Evolutionary conservation across 2,113 vertebrate genomes (phyloP).

Genomic region (Geococcyx californianus): DNA sequence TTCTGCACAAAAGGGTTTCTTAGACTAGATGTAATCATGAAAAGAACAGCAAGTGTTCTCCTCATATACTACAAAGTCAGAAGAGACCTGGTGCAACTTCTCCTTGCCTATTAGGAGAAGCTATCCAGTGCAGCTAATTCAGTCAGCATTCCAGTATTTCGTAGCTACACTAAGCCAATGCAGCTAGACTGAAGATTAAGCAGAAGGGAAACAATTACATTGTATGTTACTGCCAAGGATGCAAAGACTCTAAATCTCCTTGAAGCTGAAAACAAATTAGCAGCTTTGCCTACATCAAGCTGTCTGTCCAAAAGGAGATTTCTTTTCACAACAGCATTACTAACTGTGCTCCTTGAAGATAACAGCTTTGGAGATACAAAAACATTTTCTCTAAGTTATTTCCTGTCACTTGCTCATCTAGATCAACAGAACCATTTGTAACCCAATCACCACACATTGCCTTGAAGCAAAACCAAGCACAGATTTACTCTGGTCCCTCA

Average conservation of each 20-base stretch:
- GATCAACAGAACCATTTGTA: not conserved
- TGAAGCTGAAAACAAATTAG: slow-evolving; percentile 77
- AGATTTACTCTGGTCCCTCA: not conserved
- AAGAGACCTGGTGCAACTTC: not conserved
- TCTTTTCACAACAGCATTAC: slow-evolving; percentile 38
- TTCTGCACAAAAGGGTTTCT: not conserved
- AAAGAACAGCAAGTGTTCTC: not conserved
- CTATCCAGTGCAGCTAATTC: slow-evolving; percentile 1
- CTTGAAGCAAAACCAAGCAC: not conserved
- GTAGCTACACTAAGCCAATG: not conserved
- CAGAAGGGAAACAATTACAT: slow-evolving; percentile 61
- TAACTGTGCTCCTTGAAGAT: slow-evolving; percentile 43
- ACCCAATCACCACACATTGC: not conserved
- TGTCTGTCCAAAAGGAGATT: slow-evolving; percentile 42
- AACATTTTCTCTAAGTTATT: slow-evolving; percentile 57
- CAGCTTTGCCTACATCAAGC: slow-evolving; percentile 65
- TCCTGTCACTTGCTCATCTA: slow-evolving; percentile 49
- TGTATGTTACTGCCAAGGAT: slow-evolving; percentile 44
- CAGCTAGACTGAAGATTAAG: slow-evolving; percentile 55
- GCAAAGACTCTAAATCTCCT: slow-evolving; percentile 68
- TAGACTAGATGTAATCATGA: not conserved
- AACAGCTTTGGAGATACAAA: slow-evolving; percentile 52
- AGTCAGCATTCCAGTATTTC: slow-evolving; percentile 24
- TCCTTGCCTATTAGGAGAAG: not conserved
- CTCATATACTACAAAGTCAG: not conserved